Conservation (phyloP, 1,140 invertebrate species). For the Drosophila sp. region DNA sequence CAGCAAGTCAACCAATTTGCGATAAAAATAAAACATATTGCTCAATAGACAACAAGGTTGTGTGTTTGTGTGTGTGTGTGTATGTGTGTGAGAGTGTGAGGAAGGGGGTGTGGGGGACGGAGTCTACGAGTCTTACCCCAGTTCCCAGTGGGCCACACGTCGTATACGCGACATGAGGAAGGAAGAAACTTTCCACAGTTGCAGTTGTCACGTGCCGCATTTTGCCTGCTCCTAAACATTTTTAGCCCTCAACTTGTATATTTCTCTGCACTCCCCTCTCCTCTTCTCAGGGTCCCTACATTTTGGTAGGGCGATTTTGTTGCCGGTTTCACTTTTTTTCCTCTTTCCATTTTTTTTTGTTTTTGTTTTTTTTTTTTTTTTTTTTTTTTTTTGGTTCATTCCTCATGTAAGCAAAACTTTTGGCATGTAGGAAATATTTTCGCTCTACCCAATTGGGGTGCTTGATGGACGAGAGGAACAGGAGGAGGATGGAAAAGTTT, state of each 20-base stretch:
- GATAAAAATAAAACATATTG: conserved; percentile 80
- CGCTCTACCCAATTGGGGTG: conserved; percentile 6
- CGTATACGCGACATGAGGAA: conserved; percentile 63
- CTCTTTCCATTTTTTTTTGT: neutral
- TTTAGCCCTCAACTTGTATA: conserved; percentile 38
- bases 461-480: neutral
- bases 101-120: conserved; percentile 6
- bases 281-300: neutral
- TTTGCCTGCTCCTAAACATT: conserved; percentile 64
- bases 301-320: conserved; percentile 9
- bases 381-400: conserved; percentile 17
- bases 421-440: conserved; percentile 52
- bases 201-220: conserved; percentile 73
- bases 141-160: conserved; percentile 44
- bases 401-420: conserved; percentile 56
- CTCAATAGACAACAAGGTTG: conserved; percentile 65
- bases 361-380: conserved; percentile 10
- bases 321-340: conserved; percentile 7
- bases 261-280: conserved; percentile 9
- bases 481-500: neutral
- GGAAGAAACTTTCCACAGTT: conserved; percentile 56
- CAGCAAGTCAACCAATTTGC: conserved; percentile 75
- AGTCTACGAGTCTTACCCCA: neutral
- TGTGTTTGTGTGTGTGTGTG: conserved; percentile 25
- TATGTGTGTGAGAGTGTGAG: conserved; percentile 7